phyloP scores from a whole-genome alignment of 2,888 invertebrate genomes.

The Luperina testacea region DNA sequence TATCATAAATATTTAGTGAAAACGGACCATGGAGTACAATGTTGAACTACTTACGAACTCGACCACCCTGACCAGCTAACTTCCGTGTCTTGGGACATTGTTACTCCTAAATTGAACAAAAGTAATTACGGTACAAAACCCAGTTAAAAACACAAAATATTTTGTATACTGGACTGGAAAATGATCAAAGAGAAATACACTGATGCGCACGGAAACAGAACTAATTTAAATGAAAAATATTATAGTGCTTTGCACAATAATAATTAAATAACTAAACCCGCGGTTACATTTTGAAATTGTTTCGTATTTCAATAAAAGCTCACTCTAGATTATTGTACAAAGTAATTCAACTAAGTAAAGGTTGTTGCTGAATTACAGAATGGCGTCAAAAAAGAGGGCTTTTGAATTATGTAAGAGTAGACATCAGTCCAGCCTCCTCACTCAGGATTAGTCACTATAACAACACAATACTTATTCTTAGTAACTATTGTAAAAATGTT shows the following conservation, averaged over 20 bases:
- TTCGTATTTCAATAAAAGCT: constrained; percentile 8
- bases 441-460: background rate
- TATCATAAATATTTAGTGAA: background rate
- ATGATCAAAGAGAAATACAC: constrained; percentile 17
- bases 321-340: constrained; percentile 6
- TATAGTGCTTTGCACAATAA: background rate
- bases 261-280: constrained; percentile 2
- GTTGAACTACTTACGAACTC: background rate
- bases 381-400: background rate
- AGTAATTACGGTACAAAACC: background rate
- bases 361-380: background rate
- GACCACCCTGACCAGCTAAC: background rate
- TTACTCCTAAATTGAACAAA: constrained; percentile 2
- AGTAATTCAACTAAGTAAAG: constrained; percentile 1
- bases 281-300: background rate
- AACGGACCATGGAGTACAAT: background rate
- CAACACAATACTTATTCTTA: background rate
- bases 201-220: constrained; percentile 6
- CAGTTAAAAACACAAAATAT: constrained; percentile 11
- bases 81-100: background rate
- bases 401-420: background rate
- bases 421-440: background rate
- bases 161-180: constrained; percentile 1
- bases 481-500: background rate
- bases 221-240: constrained; percentile 20